These are phyloP conservation scores for Drosophila orosa DNA, from an alignment of 1,140 invertebrate species.

Conservation along the genomic window DNA sequence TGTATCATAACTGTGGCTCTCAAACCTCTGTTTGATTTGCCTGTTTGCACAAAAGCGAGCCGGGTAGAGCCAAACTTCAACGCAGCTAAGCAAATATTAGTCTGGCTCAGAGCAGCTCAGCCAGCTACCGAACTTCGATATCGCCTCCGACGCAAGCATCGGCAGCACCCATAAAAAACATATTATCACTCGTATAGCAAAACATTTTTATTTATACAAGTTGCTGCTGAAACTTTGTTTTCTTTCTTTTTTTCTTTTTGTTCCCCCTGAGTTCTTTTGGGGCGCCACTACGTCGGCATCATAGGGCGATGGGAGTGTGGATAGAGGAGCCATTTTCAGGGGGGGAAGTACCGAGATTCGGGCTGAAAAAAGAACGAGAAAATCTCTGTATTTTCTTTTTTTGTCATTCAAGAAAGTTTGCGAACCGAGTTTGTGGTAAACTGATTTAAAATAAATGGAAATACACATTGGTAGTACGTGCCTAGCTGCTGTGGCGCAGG, in stretches of 20 bases:
- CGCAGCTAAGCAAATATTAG: conserved; percentile 78
- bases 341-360: neutral
- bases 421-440: conserved; percentile 36
- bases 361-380: conserved; percentile 7
- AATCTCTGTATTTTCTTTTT: conserved; percentile 3
- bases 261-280: conserved; percentile 8
- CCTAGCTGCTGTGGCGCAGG: conserved; percentile 36
- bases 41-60: conserved; percentile 66
- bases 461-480: conserved; percentile 63
- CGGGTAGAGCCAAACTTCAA: conserved; percentile 64
- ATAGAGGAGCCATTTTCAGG: neutral
- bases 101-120: conserved; percentile 57
- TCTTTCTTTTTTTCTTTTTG: conserved; percentile 1
- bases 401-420: conserved; percentile 39
- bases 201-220: conserved; percentile 53
- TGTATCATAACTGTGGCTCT: conserved; percentile 62
- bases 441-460: conserved; percentile 57
- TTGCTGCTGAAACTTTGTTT: conserved; percentile 44
- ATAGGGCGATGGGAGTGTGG: neutral
- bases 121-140: conserved; percentile 37
- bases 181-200: conserved; percentile 49
- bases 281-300: conserved; percentile 34
- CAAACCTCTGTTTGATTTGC: conserved; percentile 70
- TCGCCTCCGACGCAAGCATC: conserved; percentile 12
- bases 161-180: conserved; percentile 34